These are phyloP conservation scores for Drosophila nigromelanica DNA, from an alignment of 1,140 invertebrate species.

Conservation along the genomic window DNA sequence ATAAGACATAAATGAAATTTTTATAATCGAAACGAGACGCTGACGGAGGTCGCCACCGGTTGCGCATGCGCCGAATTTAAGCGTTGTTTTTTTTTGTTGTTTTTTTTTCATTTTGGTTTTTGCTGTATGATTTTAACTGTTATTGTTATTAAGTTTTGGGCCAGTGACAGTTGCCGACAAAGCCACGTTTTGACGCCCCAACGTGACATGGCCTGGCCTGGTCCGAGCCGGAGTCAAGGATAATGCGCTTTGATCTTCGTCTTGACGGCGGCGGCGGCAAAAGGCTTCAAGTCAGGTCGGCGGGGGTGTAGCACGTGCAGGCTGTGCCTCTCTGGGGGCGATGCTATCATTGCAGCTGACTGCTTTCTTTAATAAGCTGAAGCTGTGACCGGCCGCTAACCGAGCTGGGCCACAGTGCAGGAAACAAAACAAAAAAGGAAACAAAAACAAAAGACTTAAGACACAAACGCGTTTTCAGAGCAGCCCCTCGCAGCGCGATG, in stretches of 20 bases:
- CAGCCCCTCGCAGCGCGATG: conserved; percentile 62
- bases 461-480: conserved; percentile 70
- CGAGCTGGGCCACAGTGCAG: not conserved
- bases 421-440: conserved; percentile 3
- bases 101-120: conserved; percentile 20
- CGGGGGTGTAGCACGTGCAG: conserved; percentile 55
- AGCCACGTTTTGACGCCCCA: conserved; percentile 56
- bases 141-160: conserved; percentile 69
- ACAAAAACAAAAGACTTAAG: conserved; percentile 73
- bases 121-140: conserved; percentile 48
- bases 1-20: conserved; percentile 82
- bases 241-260: conserved; percentile 60
- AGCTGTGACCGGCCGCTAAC: not conserved
- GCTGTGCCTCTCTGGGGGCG: conserved; percentile 31
- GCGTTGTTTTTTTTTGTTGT: conserved; percentile 13
- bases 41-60: conserved; percentile 42
- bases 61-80: conserved; percentile 43
- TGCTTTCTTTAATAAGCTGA: conserved; percentile 53
- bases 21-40: conserved; percentile 71
- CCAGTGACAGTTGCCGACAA: conserved; percentile 59
- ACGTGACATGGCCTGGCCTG: conserved; percentile 52
- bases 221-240: conserved; percentile 30
- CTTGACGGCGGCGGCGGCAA: conserved; percentile 5
- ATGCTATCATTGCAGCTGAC: conserved; percentile 53
- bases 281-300: conserved; percentile 20